Evolutionary conservation across 2,113 vertebrate genomes (phyloP), one percentile per base, ranked within the genome.

Genomic region (Mobula hypostoma): DNA sequence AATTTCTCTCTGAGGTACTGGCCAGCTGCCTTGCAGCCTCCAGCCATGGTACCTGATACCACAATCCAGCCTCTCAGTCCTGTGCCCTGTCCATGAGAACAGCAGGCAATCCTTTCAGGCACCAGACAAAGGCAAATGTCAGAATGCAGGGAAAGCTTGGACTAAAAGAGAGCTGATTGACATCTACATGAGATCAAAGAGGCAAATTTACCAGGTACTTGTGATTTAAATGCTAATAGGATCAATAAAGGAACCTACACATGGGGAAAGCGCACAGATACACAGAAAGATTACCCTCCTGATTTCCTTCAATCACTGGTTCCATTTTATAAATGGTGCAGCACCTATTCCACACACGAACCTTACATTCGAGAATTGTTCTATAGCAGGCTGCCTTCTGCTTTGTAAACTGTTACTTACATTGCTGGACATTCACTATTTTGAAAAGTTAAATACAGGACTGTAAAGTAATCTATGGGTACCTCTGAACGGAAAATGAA

Each of bases 1-100:
- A 92, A 40, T 29, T 92, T 48, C 21, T 93, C 96, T 97, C 97
- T 97, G 95, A 97, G 96, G 95, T 96, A 87, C 94, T 79, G 94
- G 95, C 96, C 96, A 97, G 96, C 96, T 97, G 96, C 95, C 32
- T 95, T 94, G 76, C 93, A 96, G 96, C 96, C 96, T 87, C 7
- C 8, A 97, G 96, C 74, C 94, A 7, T 95, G 97, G 97, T 96
- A 98, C 96, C 95, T 97, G 97, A 98, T 97, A 97, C 96, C 78
- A 95, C 95, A 95, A 40, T 96, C 95, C 96, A 94, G 94, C 70
- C 94, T 97, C 95, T 97, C 87, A 94, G 95, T 2, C 94, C 95
- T 95, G 94, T 94, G 95, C 95, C 94, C 94, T 95, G 96, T 96
- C 96, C 97, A 96, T 96, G 96, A 97, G 96, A 97, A 94, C 94